phyloP scores from a whole-genome alignment of 2,888 invertebrate genomes.

The Branchinecta sandiegonensis region DNA sequence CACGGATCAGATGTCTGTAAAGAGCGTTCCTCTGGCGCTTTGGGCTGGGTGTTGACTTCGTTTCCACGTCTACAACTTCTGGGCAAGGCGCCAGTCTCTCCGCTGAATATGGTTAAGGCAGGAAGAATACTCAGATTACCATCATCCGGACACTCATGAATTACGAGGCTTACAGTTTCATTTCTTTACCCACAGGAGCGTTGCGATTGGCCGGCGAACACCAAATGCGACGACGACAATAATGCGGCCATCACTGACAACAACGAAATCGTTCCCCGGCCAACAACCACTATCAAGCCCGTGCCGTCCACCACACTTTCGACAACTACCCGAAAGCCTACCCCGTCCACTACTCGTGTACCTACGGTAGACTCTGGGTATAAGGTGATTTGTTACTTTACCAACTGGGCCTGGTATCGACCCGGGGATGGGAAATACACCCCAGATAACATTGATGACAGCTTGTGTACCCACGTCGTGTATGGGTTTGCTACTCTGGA shows the following conservation, averaged over 20 bases:
- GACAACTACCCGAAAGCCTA: slow-evolving; percentile 30
- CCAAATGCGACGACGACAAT: slow-evolving; percentile 39
- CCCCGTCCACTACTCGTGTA: background rate
- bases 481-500: slow-evolving; percentile 83
- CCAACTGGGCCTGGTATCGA: slow-evolving; percentile 89
- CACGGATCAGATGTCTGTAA: too few relatives aligned
- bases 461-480: slow-evolving; percentile 76
- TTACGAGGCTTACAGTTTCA: slow-evolving; percentile 14
- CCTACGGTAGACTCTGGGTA: slow-evolving; percentile 35
- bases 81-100: too few relatives aligned
- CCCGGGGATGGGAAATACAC: slow-evolving; percentile 64
- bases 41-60: too few relatives aligned
- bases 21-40: too few relatives aligned
- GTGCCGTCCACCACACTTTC: slow-evolving; percentile 26
- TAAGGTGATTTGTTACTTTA: slow-evolving; percentile 79
- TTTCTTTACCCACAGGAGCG: slow-evolving; percentile 38
- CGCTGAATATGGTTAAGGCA: too few relatives aligned
- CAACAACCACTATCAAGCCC: slow-evolving; percentile 29
- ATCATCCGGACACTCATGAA: background rate
- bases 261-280: slow-evolving; percentile 23
- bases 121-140: too few relatives aligned
- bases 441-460: slow-evolving; percentile 65
- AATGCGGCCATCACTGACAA: slow-evolving; percentile 1
- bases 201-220: slow-evolving; percentile 65
- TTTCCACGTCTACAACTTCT: too few relatives aligned